Evolutionary conservation across 2,888 invertebrate genomes (phyloP), one percentile per base, ranked within the genome.

Genomic region (Drosophila limbata): DNA sequence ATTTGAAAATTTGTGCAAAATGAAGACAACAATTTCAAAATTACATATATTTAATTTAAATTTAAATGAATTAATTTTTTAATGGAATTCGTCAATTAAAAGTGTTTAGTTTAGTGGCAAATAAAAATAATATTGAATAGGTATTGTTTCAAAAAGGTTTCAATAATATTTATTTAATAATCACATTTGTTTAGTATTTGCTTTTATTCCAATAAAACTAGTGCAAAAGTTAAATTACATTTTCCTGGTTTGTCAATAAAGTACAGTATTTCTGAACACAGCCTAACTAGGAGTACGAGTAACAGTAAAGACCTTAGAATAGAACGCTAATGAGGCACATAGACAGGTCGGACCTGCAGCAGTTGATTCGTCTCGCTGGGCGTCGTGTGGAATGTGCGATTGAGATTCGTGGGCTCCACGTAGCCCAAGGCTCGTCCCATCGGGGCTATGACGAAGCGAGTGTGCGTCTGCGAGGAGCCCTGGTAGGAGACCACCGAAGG

Each of bases 371-470:
- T 79, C 19, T 77, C 78, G 4, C 73, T 79, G 4, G 85, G 80
- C 45, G 79, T 83, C 2, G 77, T 83, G 50, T 85, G 84, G 19
- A 89, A 79, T 0, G 91, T 91, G 5, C 83, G 85, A 77, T 91
- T 91, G 1, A 91, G 77, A 69, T 91, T 89, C 4, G 88, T 88
- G 3, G 91, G 91, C 45, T 90, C 90, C 33, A 91, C 89, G 73
- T 91, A 91, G 44, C 91, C 91, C 62, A 91, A 21, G 0, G 91
- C 76, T 15, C 91, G 88, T 9, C 91, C 91, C 83, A 91, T 91
- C n/a, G 91, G 91, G 19, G 91, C 90, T 6, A 91, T 89, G 2
- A 91, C 91, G 28, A 91, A 87, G 31, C 90, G 88, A n/a, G 91
- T 89, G 60, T 89, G 88, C 8, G 90, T 78, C 51, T 90, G 90